These are phyloP conservation scores for Psilanteris sp. DNA, from an alignment of 1,140 invertebrate species.

Conservation along the genomic window DNA sequence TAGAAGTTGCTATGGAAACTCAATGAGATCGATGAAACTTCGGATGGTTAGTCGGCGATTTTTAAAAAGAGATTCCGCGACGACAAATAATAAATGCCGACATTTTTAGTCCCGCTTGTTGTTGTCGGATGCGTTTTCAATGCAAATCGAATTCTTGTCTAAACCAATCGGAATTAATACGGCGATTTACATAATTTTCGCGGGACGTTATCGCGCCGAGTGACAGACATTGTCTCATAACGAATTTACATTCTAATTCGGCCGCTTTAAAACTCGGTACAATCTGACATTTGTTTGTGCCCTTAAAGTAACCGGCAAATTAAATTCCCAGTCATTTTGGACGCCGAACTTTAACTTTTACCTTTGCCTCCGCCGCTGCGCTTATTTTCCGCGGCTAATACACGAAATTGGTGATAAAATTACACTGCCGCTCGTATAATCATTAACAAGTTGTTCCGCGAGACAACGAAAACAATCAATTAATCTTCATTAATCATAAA, in stretches of 20 bases:
- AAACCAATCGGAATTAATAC: too few species aligned
- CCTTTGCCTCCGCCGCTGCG: conserved; percentile 20
- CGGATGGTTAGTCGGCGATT: conserved; percentile 63
- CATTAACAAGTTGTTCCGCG: conserved; percentile 23
- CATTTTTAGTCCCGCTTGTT: conserved; percentile 33
- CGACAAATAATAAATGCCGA: conserved; percentile 58
- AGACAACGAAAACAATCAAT: too few species aligned
- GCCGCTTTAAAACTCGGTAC: conserved; percentile 25
- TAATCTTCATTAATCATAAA: too few species aligned
- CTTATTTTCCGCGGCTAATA: conserved; percentile 23
- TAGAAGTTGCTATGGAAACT: conserved; percentile 66
- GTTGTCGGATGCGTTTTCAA: too few species aligned
- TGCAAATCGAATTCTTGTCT: too few species aligned
- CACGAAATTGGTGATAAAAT: conserved; percentile 21
- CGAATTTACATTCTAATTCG: conserved; percentile 43
- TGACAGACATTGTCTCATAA: conserved; percentile 36
- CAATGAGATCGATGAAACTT: conserved; percentile 67
- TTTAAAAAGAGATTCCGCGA: conserved; percentile 61
- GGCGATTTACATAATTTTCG: conserved; percentile 20
- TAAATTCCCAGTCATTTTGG: conserved; percentile 21
- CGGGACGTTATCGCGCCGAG: conserved; percentile 17
- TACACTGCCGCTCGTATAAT: neutral
- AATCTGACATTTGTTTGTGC: conserved; percentile 34
- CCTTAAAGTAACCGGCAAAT: conserved; percentile 39
- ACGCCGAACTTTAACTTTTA: conserved; percentile 25